These are phyloP conservation scores for Cotesia congregata DNA, from an alignment of 2,888 invertebrate species.

Conservation along the genomic window DNA sequence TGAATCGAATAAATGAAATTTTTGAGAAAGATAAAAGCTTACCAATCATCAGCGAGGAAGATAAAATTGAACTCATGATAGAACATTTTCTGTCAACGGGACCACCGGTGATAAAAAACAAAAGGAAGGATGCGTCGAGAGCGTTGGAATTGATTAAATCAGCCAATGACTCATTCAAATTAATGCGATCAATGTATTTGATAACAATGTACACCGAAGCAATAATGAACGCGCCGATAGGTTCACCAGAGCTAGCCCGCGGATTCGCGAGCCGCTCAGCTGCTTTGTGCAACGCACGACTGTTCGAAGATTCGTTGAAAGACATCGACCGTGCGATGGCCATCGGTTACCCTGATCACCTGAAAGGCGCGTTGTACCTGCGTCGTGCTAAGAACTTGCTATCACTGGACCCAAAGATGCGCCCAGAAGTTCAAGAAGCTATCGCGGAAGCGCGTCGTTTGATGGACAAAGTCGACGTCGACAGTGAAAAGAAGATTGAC, in stretches of 20 bases:
- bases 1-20: no score
- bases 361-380: not conserved
- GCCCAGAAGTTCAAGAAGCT: not conserved
- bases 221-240: no score
- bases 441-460: not conserved
- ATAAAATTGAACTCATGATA: no score
- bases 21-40: no score
- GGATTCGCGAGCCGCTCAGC: slow-evolving; percentile 18
- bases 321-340: slow-evolving; percentile 12
- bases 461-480: slow-evolving; percentile 11
- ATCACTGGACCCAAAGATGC: not conserved
- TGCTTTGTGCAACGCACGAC: not conserved
- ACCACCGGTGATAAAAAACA: no score
- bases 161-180: no score
- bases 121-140: no score
- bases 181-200: no score
- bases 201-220: no score
- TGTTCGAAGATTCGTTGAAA: not conserved
- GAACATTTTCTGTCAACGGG: no score
- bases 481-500: not conserved
- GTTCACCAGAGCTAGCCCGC: slow-evolving; percentile 1
- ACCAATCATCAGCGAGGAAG: no score
- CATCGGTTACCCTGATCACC: not conserved
- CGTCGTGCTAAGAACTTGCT: not conserved
- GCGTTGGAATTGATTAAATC: no score